Base-by-base conservation (phyloP, 2,797 vertebrate genomes). In the Leptodactylus fallax region DNA sequence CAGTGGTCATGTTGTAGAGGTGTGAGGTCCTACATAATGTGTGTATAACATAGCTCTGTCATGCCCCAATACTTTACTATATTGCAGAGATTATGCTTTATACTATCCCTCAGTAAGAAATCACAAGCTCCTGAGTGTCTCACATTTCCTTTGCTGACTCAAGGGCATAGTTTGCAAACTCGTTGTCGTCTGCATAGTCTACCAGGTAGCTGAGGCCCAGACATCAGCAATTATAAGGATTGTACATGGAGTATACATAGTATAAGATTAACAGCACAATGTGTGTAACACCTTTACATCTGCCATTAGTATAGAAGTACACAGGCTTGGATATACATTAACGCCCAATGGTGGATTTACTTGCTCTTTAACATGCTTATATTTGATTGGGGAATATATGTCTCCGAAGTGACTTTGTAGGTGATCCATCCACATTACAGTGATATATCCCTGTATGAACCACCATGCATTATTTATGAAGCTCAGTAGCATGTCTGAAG, bases 401-500 rank as follows among this genome's bases (percentile, higher is more conserved):
- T 61, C 71, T 58, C 56, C 23, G 27, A 85, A 85, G 83, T 36
- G 83, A 85, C 83, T 85, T 85, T 85, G 27, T n/a, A 85, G 83
- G 83, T 63, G 71, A 85, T 85, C 71, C 49, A 85, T 85, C 83
- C 83, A 49, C 83, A 85, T 85, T 85, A 85, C 83, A 77, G 77
- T 85, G 83, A 85, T 85, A 5, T 76, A 85, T 85, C 69, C 56
- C 72, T 49, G 55, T 63, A 63, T 58, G 74, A 85, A 58, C 55
- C 21, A 9, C n/a, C 55, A 85, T 85, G 71, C 83, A 85, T 85
- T 85, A 85, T 85, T 85, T 74, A 85, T 85, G 83, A 61, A 19
- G 56, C 67, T 74, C 21, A 21, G 21, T 58, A 85, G 71, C 71
- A 63, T 77, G 69, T 76, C 83, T 77, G 71, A 76, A 76, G 71